Evolutionary conservation across 2,113 vertebrate species (phyloP).

Genomic region (Capra hircus): DNA sequence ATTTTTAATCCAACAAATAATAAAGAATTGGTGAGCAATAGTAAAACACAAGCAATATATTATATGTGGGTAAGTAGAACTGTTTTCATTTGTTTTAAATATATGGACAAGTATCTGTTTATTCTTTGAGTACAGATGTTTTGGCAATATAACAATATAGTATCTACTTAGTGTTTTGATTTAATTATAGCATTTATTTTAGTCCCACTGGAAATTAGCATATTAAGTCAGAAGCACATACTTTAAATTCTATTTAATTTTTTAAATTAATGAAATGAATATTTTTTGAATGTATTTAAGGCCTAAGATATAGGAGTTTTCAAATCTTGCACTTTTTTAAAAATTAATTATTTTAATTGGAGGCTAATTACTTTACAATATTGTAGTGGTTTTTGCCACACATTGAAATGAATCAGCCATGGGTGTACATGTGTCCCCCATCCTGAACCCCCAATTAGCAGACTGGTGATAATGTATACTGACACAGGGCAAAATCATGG

Average conservation of each 20-base stretch:
- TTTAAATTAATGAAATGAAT: background rate
- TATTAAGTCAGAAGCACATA: constrained; percentile 13
- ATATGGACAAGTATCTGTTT: background rate
- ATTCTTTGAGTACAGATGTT: background rate
- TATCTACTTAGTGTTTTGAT: constrained; percentile 23
- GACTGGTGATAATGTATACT: background rate
- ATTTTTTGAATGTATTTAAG: background rate
- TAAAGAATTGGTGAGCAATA: constrained; percentile 89
- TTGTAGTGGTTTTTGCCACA: background rate
- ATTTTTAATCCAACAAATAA: constrained; percentile 85
- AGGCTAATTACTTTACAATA: background rate
- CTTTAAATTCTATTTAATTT: constrained; percentile 21
- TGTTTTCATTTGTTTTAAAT: background rate
- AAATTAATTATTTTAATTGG: background rate
- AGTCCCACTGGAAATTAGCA: constrained; percentile 1
- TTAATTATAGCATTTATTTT: constrained; percentile 43
- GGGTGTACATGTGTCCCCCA: background rate
- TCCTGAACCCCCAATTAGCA: background rate
- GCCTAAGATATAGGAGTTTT: background rate
- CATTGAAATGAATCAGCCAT: background rate
- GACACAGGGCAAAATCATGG: background rate
- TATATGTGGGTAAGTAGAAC: constrained; percentile 87
- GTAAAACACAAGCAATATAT: constrained; percentile 85
- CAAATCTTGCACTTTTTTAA: background rate
- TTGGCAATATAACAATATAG: background rate